These are phyloP conservation scores for Hyla sarda DNA, from an alignment of 2,113 vertebrate genomes.

Conservation along the genomic window DNA sequence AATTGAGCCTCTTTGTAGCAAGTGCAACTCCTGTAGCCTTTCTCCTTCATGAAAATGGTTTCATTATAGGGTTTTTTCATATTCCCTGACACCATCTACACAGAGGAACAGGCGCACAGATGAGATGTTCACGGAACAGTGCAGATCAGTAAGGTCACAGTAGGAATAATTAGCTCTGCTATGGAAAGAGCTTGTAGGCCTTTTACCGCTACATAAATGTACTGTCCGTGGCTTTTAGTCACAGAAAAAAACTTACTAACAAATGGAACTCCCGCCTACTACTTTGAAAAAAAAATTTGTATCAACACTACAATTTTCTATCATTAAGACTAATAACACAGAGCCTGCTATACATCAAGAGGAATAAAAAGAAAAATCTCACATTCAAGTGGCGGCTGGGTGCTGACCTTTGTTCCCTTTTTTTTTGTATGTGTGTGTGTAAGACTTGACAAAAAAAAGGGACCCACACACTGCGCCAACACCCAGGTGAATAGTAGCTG, in stretches of 20 bases:
- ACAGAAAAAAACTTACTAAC: slow-evolving; percentile 99
- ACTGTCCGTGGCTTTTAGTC: slow-evolving; percentile 99
- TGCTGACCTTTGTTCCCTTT: slow-evolving; percentile 98
- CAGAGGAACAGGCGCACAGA: slow-evolving; percentile 97
- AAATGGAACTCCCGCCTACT: slow-evolving; percentile 99
- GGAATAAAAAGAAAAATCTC: slow-evolving; percentile 97
- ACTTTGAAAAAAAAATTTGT: slow-evolving; percentile 99
- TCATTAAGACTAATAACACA: slow-evolving; percentile 99
- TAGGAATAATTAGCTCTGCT: slow-evolving; percentile 99
- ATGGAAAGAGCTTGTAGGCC: slow-evolving; percentile 99
- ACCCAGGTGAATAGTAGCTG: slow-evolving; percentile 93
- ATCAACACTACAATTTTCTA: slow-evolving; percentile 99
- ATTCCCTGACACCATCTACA: slow-evolving; percentile 99
- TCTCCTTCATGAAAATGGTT: slow-evolving; percentile 99
- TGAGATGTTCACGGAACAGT: slow-evolving; percentile 98
- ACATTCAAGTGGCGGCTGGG: slow-evolving; percentile 99
- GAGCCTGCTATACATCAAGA: slow-evolving; percentile 99
- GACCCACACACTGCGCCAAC: slow-evolving; percentile 89
- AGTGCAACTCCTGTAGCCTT: slow-evolving; percentile 99
- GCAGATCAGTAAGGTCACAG: slow-evolving; percentile 99
- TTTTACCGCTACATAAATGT: slow-evolving; percentile 99
- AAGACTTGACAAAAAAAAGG: slow-evolving; percentile 75
- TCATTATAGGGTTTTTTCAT: slow-evolving; percentile 99
- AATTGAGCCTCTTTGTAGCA: slow-evolving; percentile 99
- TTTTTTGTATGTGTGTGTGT: slow-evolving; percentile 93